A percentile compares a stretch with the other conserved stretches of the same genome.
Evolutionary conservation across 2,797 vertebrate species (phyloP).

Genomic region (Onychomys leucogaster): DNA sequence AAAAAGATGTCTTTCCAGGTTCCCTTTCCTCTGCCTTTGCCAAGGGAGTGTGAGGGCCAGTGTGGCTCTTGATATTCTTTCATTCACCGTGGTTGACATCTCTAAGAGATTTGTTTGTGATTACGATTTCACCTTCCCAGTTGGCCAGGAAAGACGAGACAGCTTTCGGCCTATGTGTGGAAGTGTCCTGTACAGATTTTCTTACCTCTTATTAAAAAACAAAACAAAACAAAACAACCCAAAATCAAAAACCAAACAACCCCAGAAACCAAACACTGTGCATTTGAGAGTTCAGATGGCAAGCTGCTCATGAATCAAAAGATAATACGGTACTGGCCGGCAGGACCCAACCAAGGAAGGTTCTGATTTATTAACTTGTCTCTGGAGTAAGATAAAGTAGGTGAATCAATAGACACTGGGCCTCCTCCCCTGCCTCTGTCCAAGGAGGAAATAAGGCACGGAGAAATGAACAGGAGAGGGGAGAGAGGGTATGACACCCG

Average conservation of each 20-base stretch:
- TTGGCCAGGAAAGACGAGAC: constrained; percentile 23
- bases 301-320: constrained; percentile 66
- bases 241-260: not conserved
- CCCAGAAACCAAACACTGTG: constrained; percentile 16
- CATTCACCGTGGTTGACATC: not conserved
- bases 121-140: constrained; percentile 25
- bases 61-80: not conserved
- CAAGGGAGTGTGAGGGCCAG: not conserved
- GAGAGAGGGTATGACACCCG: not conserved
- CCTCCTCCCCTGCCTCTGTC: constrained; percentile 26
- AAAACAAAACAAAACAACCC: not conserved
- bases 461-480: not conserved
- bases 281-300: constrained; percentile 58
- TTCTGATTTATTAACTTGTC: constrained; percentile 74
- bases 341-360: constrained; percentile 41
- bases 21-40: not conserved
- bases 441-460: constrained; percentile 13
- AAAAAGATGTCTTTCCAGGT: constrained; percentile 1
- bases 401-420: constrained; percentile 35
- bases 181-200: constrained; percentile 7
- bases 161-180: constrained; percentile 1
- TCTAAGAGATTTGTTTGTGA: constrained; percentile 48
- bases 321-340: constrained; percentile 9
- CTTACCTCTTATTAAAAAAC: not conserved
- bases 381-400: constrained; percentile 68